phyloP scores from a whole-genome alignment of 1,140 invertebrate genomes.

The Zaprionus africanus region DNA sequence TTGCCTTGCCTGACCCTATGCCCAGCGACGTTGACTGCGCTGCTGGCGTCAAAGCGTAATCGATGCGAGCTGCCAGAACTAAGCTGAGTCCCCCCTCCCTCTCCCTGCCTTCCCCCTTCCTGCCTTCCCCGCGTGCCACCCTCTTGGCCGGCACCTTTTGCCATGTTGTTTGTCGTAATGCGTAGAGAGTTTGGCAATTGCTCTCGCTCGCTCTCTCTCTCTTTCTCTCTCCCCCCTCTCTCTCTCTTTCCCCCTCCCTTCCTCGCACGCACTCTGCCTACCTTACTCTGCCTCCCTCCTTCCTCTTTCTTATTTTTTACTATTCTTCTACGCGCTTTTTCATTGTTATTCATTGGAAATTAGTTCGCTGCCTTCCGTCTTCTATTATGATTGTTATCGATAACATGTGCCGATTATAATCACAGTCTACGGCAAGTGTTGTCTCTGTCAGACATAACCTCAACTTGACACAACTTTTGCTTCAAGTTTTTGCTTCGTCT shows the following conservation, averaged over 20 bases:
- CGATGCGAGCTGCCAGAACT: constrained; percentile 46
- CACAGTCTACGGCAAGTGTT: neutral
- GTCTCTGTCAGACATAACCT: constrained; percentile 38
- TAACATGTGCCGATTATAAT: neutral
- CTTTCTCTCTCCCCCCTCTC: neutral
- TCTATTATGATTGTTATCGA: neutral
- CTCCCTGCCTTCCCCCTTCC: neutral
- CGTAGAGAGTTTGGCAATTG: constrained; percentile 28
- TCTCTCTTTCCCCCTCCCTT: constrained; percentile 22
- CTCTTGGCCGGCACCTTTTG: neutral
- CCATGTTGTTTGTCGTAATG: constrained; percentile 45
- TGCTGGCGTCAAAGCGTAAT: constrained; percentile 57
- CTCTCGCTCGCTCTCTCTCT: constrained; percentile 4
- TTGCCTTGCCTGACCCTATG: constrained; percentile 50
- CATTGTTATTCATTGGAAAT: constrained; percentile 53
- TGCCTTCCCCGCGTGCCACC: neutral
- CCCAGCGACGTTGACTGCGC: constrained; percentile 33
- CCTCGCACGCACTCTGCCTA: constrained; percentile 17
- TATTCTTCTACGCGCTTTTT: constrained; percentile 26
- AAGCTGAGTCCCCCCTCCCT: constrained; percentile 1
- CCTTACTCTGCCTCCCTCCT: constrained; percentile 9
- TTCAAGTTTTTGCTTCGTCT: constrained; percentile 32
- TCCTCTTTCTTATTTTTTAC: constrained; percentile 15
- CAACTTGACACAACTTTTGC: constrained; percentile 45
- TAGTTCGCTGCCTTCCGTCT: neutral